Percentiles rank a stretch among this genome's conserved stretches.
These are phyloP conservation scores for Deroptyus accipitrinus DNA, from an alignment of 2,113 vertebrate species.

Conservation along the genomic window DNA sequence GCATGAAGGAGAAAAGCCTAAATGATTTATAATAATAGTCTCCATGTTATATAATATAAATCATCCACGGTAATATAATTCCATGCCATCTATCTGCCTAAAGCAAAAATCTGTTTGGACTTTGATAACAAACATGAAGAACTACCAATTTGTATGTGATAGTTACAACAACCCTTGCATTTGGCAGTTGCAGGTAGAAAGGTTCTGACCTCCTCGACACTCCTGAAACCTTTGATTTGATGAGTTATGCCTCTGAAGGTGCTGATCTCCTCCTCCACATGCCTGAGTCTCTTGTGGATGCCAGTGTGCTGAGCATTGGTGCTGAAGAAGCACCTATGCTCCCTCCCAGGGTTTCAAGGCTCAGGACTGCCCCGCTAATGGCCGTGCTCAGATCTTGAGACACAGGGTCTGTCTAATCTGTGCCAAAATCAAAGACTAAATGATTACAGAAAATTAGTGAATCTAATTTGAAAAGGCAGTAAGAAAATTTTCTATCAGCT, in stretches of 20 bases:
- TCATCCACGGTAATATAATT: neutral
- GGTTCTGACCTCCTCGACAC: neutral
- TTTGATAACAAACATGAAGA: neutral
- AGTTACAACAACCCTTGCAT: neutral
- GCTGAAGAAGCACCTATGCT: accelerated
- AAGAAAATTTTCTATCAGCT: neutral
- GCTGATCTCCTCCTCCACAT: neutral
- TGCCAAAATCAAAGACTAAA: neutral
- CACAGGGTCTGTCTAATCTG: neutral
- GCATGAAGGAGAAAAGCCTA: neutral
- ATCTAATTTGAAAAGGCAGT: neutral
- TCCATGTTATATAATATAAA: neutral
- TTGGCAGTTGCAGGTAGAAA: neutral
- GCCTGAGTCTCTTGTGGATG: neutral
- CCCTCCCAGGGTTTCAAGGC: neutral
- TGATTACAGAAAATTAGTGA: neutral
- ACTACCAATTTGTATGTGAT: neutral
- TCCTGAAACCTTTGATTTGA: neutral
- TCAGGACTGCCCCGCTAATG: neutral
- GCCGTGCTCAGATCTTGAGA: neutral
- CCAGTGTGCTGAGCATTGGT: accelerated
- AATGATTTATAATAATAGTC: neutral
- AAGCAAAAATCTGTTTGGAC: neutral
- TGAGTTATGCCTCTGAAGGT: neutral
- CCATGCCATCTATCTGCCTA: neutral